Evolutionary conservation across 2,113 vertebrate genomes (phyloP), one percentile per base, ranked within the genome.

Genomic region (Heterotis niloticus): DNA sequence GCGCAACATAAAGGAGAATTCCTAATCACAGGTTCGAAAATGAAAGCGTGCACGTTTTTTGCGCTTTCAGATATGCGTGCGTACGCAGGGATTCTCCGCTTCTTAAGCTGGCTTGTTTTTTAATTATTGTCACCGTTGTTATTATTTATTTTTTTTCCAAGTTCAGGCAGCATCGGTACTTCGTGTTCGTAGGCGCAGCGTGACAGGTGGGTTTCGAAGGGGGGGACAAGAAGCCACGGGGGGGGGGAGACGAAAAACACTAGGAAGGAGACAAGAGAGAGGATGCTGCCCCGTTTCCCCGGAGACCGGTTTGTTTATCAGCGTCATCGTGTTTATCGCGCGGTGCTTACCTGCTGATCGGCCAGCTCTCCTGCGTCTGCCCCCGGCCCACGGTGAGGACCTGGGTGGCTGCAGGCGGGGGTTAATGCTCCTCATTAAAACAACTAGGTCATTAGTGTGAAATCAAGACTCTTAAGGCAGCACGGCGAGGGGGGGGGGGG

Each of bases 361-460:
- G 91, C 92, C 93, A 90, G 93, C 92, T 94, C 93, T 92, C 90
- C 91, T 93, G 91, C 93, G 95, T 95, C 95, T 97, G 95, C 94
- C 92, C 92, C 93, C n/a, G 93, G 93, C 96, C 97, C 95, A 98
- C 96, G 98, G 98, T 97, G 96, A 98, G 96, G 95, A 96, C 96
- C 96, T 96, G 97, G 96, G 95, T 93, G 95, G 96, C 94, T 98
- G 96, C 97, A 97, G 96, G 96, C 96, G 98, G 96, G 95, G 97
- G 97, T 99, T 98, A 98, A 98, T 98, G 95, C 96, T 94, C 95
- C 96, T 99, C 97, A 99, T 99, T 98, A 99, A 96, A 94, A 98
- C 96, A 99, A 99, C 95, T 99, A 95, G 96, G 96, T 99, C 97
- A 98, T 99, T 99, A 98, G 95, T 91, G 92, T 92, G 93, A 96